Evolutionary conservation across 2,888 invertebrate genomes (phyloP), one percentile per base, ranked within the genome.

Genomic region (Dusona sp.): DNA sequence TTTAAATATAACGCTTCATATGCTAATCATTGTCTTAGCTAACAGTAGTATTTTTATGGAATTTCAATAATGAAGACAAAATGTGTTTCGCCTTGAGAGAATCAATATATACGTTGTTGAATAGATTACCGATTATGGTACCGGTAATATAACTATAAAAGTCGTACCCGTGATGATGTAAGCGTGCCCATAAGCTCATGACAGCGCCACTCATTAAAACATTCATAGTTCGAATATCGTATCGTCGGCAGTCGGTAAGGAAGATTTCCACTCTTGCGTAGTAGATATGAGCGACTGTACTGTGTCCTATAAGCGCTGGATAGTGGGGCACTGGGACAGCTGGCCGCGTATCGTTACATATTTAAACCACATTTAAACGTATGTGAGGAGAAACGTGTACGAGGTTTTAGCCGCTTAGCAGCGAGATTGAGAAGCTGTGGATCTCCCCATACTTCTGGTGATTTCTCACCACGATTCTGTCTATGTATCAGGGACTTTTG

Each of bases 401-500:
- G 33, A 33, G 3, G 33, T 33, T 33, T 33, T 4, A 33, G 33
- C 33, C 33, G 22, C 22, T 0, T 22, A 8, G 54, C 54, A 1
- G 61, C 16, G 1, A 29, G 3, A 16, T 61, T 25, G 25, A 61
- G 29, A 61, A 29, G 11, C 25, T 57, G 22, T 16, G 8, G 25
- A 29, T 57, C 25, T 3, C 8, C 8, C n/a, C 51, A 16, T 29
- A 8, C 11, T 25, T 29, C 19, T 75, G 33, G 77, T 25, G 36
- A 33, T n/a, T 45, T n/a, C 9, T 65, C 45, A 25, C 16, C 4
- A 7, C n/a, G 25, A 48, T 77, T 7, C 22, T 65, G 22, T 19
- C 51, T 3, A 65, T 25, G 29, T 38, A 7, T 3, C 38, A 29
- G 79, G 79, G 29, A 79, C 45, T 57, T 79, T 64, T 36, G 29